Percentiles rank a stretch among this genome's conserved stretches.
These are phyloP conservation scores for Sigmodon hispidus DNA, from an alignment of 2,113 vertebrate species.

Conservation along the genomic window DNA sequence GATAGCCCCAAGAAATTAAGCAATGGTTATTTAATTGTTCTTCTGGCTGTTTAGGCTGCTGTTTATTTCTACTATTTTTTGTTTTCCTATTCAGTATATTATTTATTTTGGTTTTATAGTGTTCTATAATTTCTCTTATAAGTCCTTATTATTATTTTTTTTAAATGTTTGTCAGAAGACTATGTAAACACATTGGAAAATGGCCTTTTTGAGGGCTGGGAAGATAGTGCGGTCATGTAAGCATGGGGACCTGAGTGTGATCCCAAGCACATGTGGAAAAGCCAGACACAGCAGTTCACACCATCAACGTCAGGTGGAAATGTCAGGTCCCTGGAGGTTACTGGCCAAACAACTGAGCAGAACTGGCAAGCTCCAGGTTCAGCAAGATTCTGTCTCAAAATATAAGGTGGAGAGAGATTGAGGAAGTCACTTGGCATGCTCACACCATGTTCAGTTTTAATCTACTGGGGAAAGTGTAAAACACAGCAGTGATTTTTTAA, in stretches of 20 bases:
- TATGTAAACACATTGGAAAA: not conserved
- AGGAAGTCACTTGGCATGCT: not conserved
- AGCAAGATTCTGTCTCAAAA: not conserved
- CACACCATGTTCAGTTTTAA: not conserved
- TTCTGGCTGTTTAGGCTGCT: slow-evolving; percentile 7
- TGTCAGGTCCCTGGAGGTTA: not conserved
- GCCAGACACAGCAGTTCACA: not conserved
- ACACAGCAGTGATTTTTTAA: not conserved
- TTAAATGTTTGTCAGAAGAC: slow-evolving; percentile 16
- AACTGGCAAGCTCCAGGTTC: not conserved
- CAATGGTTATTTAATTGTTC: not conserved
- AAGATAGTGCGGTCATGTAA: not conserved
- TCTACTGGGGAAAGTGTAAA: not conserved
- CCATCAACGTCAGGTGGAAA: no score
- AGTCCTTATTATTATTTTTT: not conserved
- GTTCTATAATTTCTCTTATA: slow-evolving; percentile 20
- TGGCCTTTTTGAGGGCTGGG: not conserved
- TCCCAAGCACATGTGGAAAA: no score
- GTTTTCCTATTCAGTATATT: slow-evolving; percentile 14
- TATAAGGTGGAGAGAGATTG: not conserved
- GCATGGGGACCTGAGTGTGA: not conserved
- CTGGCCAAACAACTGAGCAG: not conserved
- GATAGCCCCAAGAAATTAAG: slow-evolving; percentile 37
- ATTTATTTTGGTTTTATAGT: slow-evolving; percentile 43
- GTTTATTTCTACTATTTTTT: slow-evolving; percentile 46